Conservation (phyloP, 2,797 vertebrate genomes). For the Typhlichthys subterraneus region DNA sequence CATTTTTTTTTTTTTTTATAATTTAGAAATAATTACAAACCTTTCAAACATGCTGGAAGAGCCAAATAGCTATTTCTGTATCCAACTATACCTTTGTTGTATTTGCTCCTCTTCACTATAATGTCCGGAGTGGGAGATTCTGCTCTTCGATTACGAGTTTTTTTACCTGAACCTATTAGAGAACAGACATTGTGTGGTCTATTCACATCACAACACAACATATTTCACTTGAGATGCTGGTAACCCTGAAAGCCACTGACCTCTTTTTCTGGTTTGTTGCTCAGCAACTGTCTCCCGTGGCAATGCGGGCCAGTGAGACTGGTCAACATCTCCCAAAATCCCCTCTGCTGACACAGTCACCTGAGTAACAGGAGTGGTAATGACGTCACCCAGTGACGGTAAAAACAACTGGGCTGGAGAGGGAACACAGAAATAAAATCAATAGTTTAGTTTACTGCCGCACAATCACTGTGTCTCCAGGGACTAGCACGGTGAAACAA, state of each 20-base stretch:
- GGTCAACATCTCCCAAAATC: slow-evolving; percentile 85
- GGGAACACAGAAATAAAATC: slow-evolving; percentile 50
- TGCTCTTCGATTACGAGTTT: slow-evolving; percentile 81
- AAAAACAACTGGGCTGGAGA: slow-evolving; percentile 86
- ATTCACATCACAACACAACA: neutral
- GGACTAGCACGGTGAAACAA: slow-evolving; percentile 40
- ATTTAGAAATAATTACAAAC: neutral
- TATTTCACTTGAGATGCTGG: neutral
- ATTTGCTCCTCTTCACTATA: slow-evolving; percentile 91
- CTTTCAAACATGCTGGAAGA: neutral
- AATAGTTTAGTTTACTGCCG: too few relatives aligned
- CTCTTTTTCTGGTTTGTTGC: slow-evolving; percentile 88
- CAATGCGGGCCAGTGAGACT: slow-evolving; percentile 77
- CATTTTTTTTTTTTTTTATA: neutral
- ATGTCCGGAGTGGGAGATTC: slow-evolving; percentile 93
- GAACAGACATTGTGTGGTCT: neutral
- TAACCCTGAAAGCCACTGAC: slow-evolving; percentile 59
- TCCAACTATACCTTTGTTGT: slow-evolving; percentile 87
- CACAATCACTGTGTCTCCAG: slow-evolving; percentile 36
- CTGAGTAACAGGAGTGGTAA: slow-evolving; percentile 85
- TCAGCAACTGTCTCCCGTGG: slow-evolving; percentile 73
- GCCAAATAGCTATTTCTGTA: neutral
- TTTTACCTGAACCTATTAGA: slow-evolving; percentile 78
- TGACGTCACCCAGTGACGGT: slow-evolving; percentile 83
- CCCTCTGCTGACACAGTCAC: slow-evolving; percentile 88